phyloP scores from a whole-genome alignment of 2,888 invertebrate genomes.

The Metopia argyrocephala region DNA sequence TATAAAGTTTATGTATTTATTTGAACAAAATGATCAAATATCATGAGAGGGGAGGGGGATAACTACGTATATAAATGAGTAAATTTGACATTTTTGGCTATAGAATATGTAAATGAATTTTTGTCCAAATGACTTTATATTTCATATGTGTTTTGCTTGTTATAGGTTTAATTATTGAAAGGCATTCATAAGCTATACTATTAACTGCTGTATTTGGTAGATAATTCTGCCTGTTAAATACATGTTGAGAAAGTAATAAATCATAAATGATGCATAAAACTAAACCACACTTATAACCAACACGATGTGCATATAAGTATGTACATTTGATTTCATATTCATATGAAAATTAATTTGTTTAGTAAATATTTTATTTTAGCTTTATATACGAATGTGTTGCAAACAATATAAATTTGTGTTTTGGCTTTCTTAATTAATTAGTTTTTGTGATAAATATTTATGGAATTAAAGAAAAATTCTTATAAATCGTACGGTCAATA shows the following conservation, averaged over 20 bases:
- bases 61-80: not conserved
- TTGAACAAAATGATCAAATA: not conserved
- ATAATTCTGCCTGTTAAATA: not conserved
- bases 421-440: too few relatives aligned
- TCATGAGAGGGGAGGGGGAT: slow-evolving; percentile 1
- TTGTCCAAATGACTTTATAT: not conserved
- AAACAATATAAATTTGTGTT: too few relatives aligned
- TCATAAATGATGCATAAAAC: not conserved
- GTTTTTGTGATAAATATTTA: not conserved
- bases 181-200: slow-evolving; percentile 21
- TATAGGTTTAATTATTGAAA: not conserved
- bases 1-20: not conserved
- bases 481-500: too few relatives aligned
- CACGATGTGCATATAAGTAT: not conserved
- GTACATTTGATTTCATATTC: not conserved
- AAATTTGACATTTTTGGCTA: too few relatives aligned
- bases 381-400: too few relatives aligned
- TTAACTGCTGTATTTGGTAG: not conserved
- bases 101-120: not conserved
- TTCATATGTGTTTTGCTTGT: not conserved
- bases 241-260: slow-evolving; percentile 12
- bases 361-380: not conserved
- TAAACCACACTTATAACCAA: not conserved
- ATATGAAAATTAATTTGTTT: not conserved
- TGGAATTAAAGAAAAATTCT: not conserved